Evolutionary conservation across 2,797 vertebrate species (phyloP), one percentile per base, ranked within the genome.

Genomic region (Leptodactylus fallax): DNA sequence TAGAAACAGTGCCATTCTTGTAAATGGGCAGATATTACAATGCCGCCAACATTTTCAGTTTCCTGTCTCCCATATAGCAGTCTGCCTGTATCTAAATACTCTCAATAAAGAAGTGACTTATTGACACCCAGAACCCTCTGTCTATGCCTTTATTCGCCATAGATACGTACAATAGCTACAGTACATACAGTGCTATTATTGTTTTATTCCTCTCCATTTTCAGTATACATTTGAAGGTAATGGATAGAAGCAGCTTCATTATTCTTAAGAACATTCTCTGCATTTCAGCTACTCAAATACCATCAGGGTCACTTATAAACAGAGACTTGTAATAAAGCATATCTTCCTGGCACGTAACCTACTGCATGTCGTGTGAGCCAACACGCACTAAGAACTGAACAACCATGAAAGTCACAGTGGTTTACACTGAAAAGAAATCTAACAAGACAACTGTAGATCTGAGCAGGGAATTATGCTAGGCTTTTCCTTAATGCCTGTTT

Each of bases 271-370:
- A 71, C 87, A 88, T 88, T 88, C 87, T 78, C 4, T 8, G 19
- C 77, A 85, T 88, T 88, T 85, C 17, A 76, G 47, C 45, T 85
- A 25, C 78, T 88, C 49, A 81, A 85, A 88, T 85, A 74, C 87
- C 87, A 81, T 76, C 47, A 58, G 16, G 55, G 78, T 36, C 56
- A 81, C 11, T 63, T 85, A 63, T 85, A 85, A 81, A 81, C 78
- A 88, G 14, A 85, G 65, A 56, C 49, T 51, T 81, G 25, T 27
- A 85, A 47, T 61, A 71, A 61, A 74, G 79, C 69, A 47, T 58
- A 82, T 60, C 77, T 6, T 21, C n/a, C 23, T 53, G 76, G 60
- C 87, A 88, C 77, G 76, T 53, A 85, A 63, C 65, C 21, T 74
- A 27, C 55, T n/a, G 21, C 17, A 27, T 83, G 47, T 47, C 27